Evolutionary conservation across 2,888 invertebrate species (phyloP).

Genomic region (Mechanitis messenoides): DNA sequence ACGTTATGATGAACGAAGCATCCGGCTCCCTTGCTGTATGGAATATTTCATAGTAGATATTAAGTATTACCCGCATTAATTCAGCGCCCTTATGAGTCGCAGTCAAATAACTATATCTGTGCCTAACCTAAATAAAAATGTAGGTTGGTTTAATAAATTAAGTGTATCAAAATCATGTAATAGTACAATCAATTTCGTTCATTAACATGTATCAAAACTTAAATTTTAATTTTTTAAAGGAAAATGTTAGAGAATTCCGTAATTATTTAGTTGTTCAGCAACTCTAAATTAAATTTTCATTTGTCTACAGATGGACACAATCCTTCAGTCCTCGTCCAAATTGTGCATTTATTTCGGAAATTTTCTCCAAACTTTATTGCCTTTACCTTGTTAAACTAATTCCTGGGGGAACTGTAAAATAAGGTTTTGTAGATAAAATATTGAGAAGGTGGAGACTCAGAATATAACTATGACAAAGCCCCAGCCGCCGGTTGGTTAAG

Average conservation of each 20-base stretch:
- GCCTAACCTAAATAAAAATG: no score
- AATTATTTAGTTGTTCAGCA: slow-evolving; percentile 1
- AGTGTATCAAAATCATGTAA: no score
- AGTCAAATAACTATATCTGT: no score
- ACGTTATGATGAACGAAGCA: no score
- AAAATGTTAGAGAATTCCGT: not conserved
- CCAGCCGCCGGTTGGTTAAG: no score
- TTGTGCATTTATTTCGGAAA: slow-evolving; percentile 22
- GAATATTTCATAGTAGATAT: no score
- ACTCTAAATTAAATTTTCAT: slow-evolving; percentile 6
- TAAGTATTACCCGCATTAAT: no score
- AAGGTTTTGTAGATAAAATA: slow-evolving; percentile 20
- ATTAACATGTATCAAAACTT: not conserved
- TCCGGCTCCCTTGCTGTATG: no score
- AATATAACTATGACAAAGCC: no score
- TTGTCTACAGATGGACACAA: slow-evolving; percentile 11
- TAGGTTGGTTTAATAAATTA: no score
- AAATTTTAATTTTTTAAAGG: not conserved
- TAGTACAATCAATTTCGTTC: no score
- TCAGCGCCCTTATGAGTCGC: no score
- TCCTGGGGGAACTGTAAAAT: slow-evolving; percentile 17
- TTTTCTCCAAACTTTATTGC: slow-evolving; percentile 21
- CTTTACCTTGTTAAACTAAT: slow-evolving; percentile 21
- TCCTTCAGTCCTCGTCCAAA: slow-evolving; percentile 17
- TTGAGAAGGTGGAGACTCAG: slow-evolving; percentile 1